These are phyloP conservation scores for Lophotis ruficrista DNA, from an alignment of 2,113 vertebrate species.

Conservation along the genomic window DNA sequence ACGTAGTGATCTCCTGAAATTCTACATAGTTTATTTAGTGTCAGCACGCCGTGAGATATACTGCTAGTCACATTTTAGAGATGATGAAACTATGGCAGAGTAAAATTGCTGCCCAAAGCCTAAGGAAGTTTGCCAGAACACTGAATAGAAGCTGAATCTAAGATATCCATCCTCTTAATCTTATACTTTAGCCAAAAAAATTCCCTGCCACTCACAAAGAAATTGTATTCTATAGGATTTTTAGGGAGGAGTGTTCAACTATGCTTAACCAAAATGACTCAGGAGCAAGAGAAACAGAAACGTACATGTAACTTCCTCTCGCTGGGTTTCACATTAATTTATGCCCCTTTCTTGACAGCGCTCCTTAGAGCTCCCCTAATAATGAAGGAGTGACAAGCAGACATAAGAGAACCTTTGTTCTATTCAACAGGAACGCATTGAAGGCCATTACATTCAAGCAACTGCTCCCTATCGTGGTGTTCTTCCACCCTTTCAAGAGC, in stretches of 20 bases:
- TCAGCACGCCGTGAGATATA: rapidly evolving
- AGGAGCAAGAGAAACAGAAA: neutral
- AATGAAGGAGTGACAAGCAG: neutral
- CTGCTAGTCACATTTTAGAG: neutral
- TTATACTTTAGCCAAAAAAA: neutral
- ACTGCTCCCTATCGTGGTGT: neutral
- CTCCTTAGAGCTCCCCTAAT: neutral
- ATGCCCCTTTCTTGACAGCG: neutral
- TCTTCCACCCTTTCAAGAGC: neutral
- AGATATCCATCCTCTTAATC: neutral
- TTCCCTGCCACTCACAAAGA: neutral
- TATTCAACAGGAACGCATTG: neutral
- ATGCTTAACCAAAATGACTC: neutral
- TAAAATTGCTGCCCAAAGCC: neutral
- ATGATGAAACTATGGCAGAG: neutral
- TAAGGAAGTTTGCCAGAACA: neutral
- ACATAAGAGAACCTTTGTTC: neutral
- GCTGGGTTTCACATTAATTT: neutral
- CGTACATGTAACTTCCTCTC: neutral
- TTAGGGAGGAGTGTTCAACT: neutral
- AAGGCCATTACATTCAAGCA: neutral
- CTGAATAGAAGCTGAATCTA: neutral
- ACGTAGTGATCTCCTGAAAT: neutral
- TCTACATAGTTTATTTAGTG: neutral
- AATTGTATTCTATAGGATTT: neutral